A percentile compares a stretch with the other conserved stretches of the same genome.
phyloP scores from a whole-genome alignment of 2,888 invertebrate genomes.

The Dilophus febrilis region DNA sequence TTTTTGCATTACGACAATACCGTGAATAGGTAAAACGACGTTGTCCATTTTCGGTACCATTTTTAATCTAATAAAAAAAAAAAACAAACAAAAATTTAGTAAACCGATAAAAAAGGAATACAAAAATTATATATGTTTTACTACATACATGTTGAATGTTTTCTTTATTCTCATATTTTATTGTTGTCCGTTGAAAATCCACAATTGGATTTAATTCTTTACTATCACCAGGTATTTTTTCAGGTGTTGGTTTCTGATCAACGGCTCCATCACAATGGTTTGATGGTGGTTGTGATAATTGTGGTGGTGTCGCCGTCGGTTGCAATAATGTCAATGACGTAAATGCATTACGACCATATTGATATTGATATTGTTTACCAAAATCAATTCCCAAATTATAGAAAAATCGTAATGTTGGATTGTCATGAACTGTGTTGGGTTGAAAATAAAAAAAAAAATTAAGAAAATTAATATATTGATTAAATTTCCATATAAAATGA shows the following conservation, averaged over 20 bases:
- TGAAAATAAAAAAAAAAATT: neutral
- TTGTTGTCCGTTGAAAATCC: too few species aligned
- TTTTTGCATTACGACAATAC: too few species aligned
- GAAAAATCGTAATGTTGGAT: neutral
- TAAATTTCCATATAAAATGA: neutral
- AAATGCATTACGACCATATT: neutral
- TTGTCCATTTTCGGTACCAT: too few species aligned
- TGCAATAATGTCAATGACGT: neutral
- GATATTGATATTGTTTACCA: neutral
- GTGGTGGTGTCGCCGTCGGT: neutral
- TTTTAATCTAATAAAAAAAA: too few species aligned
- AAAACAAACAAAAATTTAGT: too few species aligned
- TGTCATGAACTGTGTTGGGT: neutral
- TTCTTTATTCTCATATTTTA: too few species aligned
- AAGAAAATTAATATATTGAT: too few species aligned
- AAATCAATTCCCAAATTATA: slow-evolving; percentile 4
- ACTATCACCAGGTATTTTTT: neutral
- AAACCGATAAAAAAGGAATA: too few species aligned
- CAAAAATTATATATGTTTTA: too few species aligned
- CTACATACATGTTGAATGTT: too few species aligned
- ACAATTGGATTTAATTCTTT: neutral
- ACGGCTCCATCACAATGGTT: neutral
- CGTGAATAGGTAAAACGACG: too few species aligned
- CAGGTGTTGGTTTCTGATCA: neutral
- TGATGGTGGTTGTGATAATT: neutral